Evolutionary conservation across 30 jellyfish, hydroid and myxozoan genomes (phyloP), one percentile per base, ranked within the genome.

Genomic region (Cassiopea andromeda): DNA sequence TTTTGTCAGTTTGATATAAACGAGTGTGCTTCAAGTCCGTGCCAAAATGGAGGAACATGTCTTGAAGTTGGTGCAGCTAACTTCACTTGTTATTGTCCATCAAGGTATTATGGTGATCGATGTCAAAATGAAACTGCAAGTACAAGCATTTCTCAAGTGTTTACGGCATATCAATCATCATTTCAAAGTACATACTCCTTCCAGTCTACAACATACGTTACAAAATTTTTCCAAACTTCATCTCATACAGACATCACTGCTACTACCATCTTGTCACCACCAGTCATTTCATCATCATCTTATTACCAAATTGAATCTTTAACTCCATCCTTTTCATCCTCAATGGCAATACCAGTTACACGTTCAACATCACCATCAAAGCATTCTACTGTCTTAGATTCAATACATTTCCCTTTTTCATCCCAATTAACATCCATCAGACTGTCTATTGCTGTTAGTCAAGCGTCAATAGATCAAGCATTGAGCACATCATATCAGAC

Each of bases 41-140:
- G 98, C 80, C 79, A 54, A 48, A 77, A 93, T 81, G 91, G 93
- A 27, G 97, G 98, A 10, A 73, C 80, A 47, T 93, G 98, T 46
- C 85, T 89, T 38, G 98, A 88, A 69, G 77, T 61, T 44, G 86
- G 85, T 16, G 44, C 74, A 15, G 83, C 79, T 7, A 80, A 44
- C 48, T 93, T 57, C 59, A 45, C 61, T 7, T 93, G 98, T 61
- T 87, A 61, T 70, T 93, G 98, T 69, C 64, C 85, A 6, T 68
- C 89, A 82, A 81, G 93, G 48, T 93, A 57, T 59, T 48, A 6
- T 73, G 98, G 98, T 44, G 48, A 47, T 71, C 89, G 58, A 15
- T 93, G 98, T 84, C 88, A 82, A 60, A 75, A 82, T 48, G 59
- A 64, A 27, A 18, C 92, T 54, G 14, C 77, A 46, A 50, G 17